Percentiles rank a stretch among this genome's conserved stretches.
phyloP scores from a whole-genome alignment of 2,888 invertebrate species.

The Melieria omissa region DNA sequence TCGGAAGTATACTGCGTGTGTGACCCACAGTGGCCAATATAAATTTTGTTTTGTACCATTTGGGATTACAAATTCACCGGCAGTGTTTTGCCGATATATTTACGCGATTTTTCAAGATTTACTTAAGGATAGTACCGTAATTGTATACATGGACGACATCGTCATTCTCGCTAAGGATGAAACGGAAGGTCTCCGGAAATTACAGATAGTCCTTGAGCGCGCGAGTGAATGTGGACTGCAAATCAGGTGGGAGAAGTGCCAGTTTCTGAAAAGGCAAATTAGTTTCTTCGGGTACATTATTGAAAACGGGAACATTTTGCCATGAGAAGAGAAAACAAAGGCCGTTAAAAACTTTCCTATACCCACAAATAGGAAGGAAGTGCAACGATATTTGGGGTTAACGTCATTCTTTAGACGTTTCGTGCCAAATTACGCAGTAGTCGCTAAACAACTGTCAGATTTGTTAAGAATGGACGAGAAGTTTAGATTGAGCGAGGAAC shows the following conservation, averaged over 20 bases:
- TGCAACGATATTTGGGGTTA: slow-evolving; percentile 42
- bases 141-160: slow-evolving; percentile 37
- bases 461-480: neutral
- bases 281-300: slow-evolving; percentile 43
- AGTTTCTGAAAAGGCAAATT: slow-evolving; percentile 34
- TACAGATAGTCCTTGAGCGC: slow-evolving; percentile 27
- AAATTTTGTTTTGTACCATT: slow-evolving; percentile 58
- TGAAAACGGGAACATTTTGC: slow-evolving; percentile 36
- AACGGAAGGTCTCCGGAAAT: slow-evolving; percentile 28
- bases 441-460: slow-evolving; percentile 18
- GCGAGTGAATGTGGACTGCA: slow-evolving; percentile 25
- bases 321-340: slow-evolving; percentile 32
- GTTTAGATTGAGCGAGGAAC: slow-evolving; percentile 12
- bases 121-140: slow-evolving; percentile 20
- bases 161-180: slow-evolving; percentile 35
- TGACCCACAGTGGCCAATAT: slow-evolving; percentile 54
- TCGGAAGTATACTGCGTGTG: slow-evolving; percentile 46
- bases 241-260: slow-evolving; percentile 42
- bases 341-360: slow-evolving; percentile 40
- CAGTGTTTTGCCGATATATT: slow-evolving; percentile 40
- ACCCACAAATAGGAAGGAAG: slow-evolving; percentile 37
- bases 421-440: slow-evolving; percentile 5
- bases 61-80: slow-evolving; percentile 56
- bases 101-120: slow-evolving; percentile 20
- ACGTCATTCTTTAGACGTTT: slow-evolving; percentile 31